Percentiles rank a stretch among this genome's conserved stretches.
Evolutionary conservation across 2,113 vertebrate species (phyloP).

Genomic region (Sarotherodon lohbergeri): DNA sequence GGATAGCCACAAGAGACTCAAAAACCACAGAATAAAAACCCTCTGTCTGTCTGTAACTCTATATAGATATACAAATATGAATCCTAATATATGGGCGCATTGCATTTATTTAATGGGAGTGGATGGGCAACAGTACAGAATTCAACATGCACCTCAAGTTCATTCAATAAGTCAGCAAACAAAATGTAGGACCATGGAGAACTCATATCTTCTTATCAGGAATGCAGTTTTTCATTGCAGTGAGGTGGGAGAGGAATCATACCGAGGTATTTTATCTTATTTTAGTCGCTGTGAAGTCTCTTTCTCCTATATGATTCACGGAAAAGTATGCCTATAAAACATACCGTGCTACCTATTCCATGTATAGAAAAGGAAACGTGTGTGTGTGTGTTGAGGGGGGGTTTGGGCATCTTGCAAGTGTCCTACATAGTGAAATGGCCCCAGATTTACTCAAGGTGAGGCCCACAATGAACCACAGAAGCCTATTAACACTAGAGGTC

Average conservation of each 20-base stretch:
- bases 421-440: constrained; percentile 56
- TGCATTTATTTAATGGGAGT: constrained; percentile 47
- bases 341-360: neutral
- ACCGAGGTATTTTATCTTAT: constrained; percentile 54
- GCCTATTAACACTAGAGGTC: constrained; percentile 73
- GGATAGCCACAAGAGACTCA: constrained; percentile 74
- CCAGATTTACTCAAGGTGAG: constrained; percentile 63
- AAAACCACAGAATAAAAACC: constrained; percentile 75
- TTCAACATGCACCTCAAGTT: constrained; percentile 59
- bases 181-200: constrained; percentile 40
- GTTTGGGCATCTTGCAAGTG: constrained; percentile 16
- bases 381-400: neutral
- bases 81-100: constrained; percentile 56
- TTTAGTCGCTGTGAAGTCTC: constrained; percentile 55
- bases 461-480: constrained; percentile 62
- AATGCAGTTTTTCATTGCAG: constrained; percentile 59
- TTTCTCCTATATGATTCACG: constrained; percentile 44
- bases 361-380: neutral
- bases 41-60: constrained; percentile 69
- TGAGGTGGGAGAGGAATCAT: constrained; percentile 51
- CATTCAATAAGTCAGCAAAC: constrained; percentile 64
- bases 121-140: constrained; percentile 38
- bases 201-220: constrained; percentile 57
- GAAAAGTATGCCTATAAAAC: constrained; percentile 44
- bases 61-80: constrained; percentile 72